Conservation (phyloP, 2,113 vertebrate species). For the Girardinichthys multiradiatus region DNA sequence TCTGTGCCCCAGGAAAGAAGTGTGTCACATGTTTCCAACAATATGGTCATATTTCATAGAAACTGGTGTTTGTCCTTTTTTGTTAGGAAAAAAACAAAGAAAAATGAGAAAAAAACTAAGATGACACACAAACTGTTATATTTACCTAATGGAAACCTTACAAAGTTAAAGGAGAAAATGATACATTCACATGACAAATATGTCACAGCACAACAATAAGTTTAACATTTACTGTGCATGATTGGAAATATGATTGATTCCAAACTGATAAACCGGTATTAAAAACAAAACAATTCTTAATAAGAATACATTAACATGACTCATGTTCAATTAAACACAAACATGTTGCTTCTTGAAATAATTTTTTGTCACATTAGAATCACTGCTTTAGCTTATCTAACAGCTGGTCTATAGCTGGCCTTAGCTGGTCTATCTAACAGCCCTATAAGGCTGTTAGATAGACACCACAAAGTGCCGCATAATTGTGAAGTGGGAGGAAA, state of each 20-base stretch:
- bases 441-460: no score
- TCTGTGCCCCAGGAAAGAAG: constrained; percentile 59
- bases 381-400: no score
- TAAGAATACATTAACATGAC: neutral
- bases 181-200: no score
- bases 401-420: no score
- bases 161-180: neutral
- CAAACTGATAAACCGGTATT: neutral
- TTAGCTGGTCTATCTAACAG: no score
- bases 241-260: neutral
- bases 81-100: neutral
- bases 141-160: constrained; percentile 17
- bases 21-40: constrained; percentile 70
- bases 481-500: neutral
- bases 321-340: neutral
- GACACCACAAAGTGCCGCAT: no score
- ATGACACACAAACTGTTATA: constrained; percentile 32
- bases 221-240: neutral
- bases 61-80: constrained; percentile 5
- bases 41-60: constrained; percentile 66
- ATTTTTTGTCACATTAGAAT: no score
- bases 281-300: neutral
- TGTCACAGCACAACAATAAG: no score
- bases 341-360: no score
- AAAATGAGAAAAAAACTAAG: constrained; percentile 35